Percentiles rank a stretch among this genome's conserved stretches.
These are phyloP conservation scores for Metaphire vulgaris DNA, from an alignment of 1,140 invertebrate genomes.

Conservation along the genomic window DNA sequence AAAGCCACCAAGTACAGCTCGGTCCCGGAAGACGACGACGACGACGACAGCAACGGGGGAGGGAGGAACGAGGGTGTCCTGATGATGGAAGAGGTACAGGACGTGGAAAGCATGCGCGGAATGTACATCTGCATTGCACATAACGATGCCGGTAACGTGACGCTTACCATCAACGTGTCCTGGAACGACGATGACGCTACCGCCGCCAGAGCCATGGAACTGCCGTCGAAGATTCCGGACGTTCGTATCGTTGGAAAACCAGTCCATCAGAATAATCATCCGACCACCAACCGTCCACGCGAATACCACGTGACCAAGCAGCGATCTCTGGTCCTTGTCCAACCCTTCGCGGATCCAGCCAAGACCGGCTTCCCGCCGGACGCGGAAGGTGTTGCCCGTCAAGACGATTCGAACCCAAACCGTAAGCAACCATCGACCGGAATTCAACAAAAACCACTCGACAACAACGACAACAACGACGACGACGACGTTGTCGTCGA, in stretches of 20 bases:
- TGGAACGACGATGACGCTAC: slow-evolving; percentile 35
- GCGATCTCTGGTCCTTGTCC: too few species aligned
- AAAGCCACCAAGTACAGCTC: slow-evolving; percentile 33
- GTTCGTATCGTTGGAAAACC: slow-evolving; percentile 4
- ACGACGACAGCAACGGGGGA: too few species aligned
- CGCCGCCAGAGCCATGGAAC: too few species aligned
- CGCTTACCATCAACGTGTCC: slow-evolving; percentile 43
- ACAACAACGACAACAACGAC: neutral
- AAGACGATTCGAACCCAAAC: neutral
- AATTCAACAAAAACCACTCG: neutral
- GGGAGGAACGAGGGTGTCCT: neutral
- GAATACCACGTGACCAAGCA: neutral
- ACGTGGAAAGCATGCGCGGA: neutral
- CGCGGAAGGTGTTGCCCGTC: neutral
- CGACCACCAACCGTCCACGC: slow-evolving; percentile 29
- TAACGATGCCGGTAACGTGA: slow-evolving; percentile 47
- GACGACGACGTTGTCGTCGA: neutral
- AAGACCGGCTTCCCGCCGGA: neutral
- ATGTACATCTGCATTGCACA: slow-evolving; percentile 45
- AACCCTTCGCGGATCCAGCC: too few species aligned
- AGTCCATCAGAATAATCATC: too few species aligned
- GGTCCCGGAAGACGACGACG: neutral
- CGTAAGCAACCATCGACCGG: neutral
- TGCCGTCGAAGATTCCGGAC: neutral
- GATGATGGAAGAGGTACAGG: neutral